Percentiles rank a stretch among this genome's conserved stretches.
phyloP scores from a whole-genome alignment of 2,113 vertebrate species.

The Morone saxatilis region DNA sequence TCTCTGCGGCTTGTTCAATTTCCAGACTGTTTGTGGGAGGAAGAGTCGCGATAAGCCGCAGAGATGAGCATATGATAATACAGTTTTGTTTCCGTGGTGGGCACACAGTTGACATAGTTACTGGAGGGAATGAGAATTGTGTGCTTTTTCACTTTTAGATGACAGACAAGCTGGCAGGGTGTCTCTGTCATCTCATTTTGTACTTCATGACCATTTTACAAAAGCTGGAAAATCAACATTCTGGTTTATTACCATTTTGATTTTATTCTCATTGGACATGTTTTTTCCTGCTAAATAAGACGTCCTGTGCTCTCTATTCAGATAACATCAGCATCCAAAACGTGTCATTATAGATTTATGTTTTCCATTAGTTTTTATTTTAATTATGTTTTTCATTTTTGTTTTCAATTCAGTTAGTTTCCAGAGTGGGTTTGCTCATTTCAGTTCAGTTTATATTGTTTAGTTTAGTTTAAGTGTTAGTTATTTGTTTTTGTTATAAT shows the following conservation, averaged over 20 bases:
- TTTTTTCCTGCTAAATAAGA: not conserved
- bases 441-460: no score
- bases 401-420: no score
- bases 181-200: not conserved
- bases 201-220: not conserved
- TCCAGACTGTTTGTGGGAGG: conserved; percentile 37
- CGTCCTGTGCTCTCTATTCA: not conserved
- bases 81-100: conserved; percentile 14
- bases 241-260: not conserved
- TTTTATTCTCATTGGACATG: not conserved
- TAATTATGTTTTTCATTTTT: no score
- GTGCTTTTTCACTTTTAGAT: conserved; percentile 17
- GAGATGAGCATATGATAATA: conserved; percentile 58
- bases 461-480: no score
- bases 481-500: no score
- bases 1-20: conserved; percentile 7
- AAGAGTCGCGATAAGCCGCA: conserved; percentile 5
- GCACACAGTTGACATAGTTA: conserved; percentile 1
- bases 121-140: conserved; percentile 42
- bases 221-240: not conserved
- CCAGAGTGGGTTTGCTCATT: no score
- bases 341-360: no score
- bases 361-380: no score
- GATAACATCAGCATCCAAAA: not conserved
- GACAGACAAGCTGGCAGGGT: not conserved